Evolutionary conservation across 2,888 invertebrate genomes (phyloP), one percentile per base, ranked within the genome.

Genomic region (Aleiodes leptofemur): DNA sequence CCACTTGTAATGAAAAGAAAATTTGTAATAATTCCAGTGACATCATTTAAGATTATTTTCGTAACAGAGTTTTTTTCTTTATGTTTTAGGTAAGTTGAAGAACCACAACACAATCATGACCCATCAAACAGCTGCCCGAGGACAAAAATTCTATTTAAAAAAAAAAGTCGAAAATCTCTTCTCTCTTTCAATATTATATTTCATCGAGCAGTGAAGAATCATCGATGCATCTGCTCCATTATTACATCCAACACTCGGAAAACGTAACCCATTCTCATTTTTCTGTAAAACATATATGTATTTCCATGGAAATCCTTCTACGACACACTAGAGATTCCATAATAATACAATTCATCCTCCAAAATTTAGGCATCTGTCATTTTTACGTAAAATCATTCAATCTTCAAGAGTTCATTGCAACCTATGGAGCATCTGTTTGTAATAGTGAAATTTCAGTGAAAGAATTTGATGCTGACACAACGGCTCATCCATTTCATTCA

Each of bases 21-120:
- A n/a, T 55, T 55, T 16, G 2, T 16, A 55, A 55, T 16, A 14
- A 55, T 55, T 43, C 11, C 43, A 9, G 8, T 11, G 9, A 43
- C 43, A 11, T 43, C 0, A 43, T 43, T 43, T 3, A 11, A 3
- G 9, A 43, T 8, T 3, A 11, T 14, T n/a, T 50, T 69, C n/a
- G 13, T 69, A 31, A 64, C 9, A 11, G 0, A 6, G 14, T 29
- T 55, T 11, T 31, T 29, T 51, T 59, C 16, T 74, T 70, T 72
- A 16, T 73, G 75, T 77, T 76, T 70, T 70, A 76, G 73, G 75
- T 77, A 76, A 77, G 75, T 73, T 53, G 3, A 31, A 14, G 8
- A 3, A 59, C 23, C 29, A 3, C 31, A 11, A 4, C 13, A 8
- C 16, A 23, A 23, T 23, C 11, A 57, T 8, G n/a, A 1, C 8